These are phyloP conservation scores for Euplagia quadripunctaria DNA, from an alignment of 2,888 invertebrate species.

Conservation along the genomic window DNA sequence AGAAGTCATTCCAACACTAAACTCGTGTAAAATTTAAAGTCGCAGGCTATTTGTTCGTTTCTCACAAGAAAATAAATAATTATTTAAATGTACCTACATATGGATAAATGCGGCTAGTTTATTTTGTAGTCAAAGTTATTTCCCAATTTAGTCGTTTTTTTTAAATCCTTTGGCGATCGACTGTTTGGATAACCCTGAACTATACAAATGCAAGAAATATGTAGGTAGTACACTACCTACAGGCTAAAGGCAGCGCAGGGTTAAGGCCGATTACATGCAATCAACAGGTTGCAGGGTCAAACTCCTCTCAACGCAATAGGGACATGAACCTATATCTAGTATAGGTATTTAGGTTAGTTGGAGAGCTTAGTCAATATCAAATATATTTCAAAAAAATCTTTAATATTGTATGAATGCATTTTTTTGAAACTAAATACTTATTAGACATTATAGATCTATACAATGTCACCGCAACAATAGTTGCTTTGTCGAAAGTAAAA, in stretches of 20 bases:
- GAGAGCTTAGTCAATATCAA: neutral
- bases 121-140: neutral
- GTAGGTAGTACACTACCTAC: neutral
- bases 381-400: no score
- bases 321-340: neutral
- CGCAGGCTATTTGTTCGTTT: neutral
- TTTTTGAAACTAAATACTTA: no score
- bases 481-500: no score
- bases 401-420: no score
- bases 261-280: constrained; percentile 1
- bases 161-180: neutral
- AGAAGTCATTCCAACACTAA: neutral
- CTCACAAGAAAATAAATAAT: neutral
- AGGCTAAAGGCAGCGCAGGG: no score
- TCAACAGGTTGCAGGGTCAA: neutral
- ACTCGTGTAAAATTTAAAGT: neutral
- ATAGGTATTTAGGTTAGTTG: neutral
- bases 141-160: neutral
- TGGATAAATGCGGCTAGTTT: neutral
- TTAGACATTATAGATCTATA: no score
- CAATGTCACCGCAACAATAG: no score
- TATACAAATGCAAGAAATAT: neutral
- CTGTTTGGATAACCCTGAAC: neutral
- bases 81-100: no score
- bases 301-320: neutral